Evolutionary conservation across 2,888 invertebrate genomes (phyloP), one percentile per base, ranked within the genome.

Genomic region (Patella depressa): DNA sequence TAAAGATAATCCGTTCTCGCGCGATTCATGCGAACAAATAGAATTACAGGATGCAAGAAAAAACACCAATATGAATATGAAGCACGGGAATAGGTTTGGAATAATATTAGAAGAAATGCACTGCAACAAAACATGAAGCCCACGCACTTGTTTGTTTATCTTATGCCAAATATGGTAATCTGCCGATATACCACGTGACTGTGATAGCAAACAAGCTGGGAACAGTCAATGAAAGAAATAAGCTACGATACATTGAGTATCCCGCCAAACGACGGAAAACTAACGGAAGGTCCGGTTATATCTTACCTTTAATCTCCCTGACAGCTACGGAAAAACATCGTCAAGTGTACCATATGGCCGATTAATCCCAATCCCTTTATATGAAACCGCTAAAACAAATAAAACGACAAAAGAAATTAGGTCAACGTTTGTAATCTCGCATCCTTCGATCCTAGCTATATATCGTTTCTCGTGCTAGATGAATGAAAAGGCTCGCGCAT

Each of bases 111-210:
- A 53, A 65, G 59, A 53, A 54, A 17, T 70, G 69, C 72, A 19
- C 55, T 70, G 75, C 55, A 75, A 75, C 53, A 53, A 53, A 72
- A 72, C 76, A 65, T 72, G n/a, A 69, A 69, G 72, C 59, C 76
- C 65, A 65, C 65, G 65, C 65, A 65, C 24, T 65, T 65, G 65
- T 65, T 72, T 76, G 76, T 76, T 76, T 76, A 76, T 76, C 76
- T 65, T 76, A 34, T 69, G 76, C 76, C 76, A 76, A 72, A 76
- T 76, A 76, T 69, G 76, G 76, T 73, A 72, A 76, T 76, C 53
- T 73, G 73, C 53, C 17, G 72, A 53, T 76, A 73, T 73, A 73
- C 69, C 76, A 76, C 76, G 76, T 76, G 76, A 65, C 73, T 29
- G 53, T 72, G 19, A 65, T 24, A 65, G 65, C 65, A 65, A 24